Base-by-base conservation (phyloP, 2,888 invertebrate genomes). In the Cerastis rubricosa region DNA sequence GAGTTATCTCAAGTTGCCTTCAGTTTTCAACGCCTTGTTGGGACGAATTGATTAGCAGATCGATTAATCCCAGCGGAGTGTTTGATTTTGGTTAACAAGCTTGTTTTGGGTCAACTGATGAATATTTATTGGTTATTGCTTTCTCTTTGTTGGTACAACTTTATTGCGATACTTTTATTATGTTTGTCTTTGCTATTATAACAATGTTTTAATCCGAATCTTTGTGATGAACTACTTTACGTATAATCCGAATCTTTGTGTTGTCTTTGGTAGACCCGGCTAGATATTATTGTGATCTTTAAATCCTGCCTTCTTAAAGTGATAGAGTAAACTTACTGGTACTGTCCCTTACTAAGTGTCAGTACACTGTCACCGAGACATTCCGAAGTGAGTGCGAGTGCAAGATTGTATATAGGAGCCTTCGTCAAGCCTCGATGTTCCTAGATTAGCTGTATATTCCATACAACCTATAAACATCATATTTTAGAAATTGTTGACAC, bases 1-100 rank as follows among this genome's bases (percentile, higher is more conserved):
- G 78, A 85, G 87, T 89, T 89, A 91, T 88, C 87, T 84, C 85
- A 84, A 87, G 81, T 82, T 77, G 77, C 82, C 78, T 78, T 81
- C 83, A 89, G 87, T 89, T 89, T 86, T 84, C 81, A 74, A 76
- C 78, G 84, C 79, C 69, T 76, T 82, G 81, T 84, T 85, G 83
- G 83, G 74, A 68, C 54, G 84, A 85, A 89, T 88, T 87, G 87
- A 89, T 89, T 88, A 84, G 69, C n/a, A 64, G 71, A 85, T 83
- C 84, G 81, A 87, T 88, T 88, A 86, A 87, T 83, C 86, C 79
- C 66, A 25, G 54, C 19, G 71, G 75, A 81, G 73, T 80, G 73
- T 85, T 85, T 81, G 86, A 88, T 84, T 81, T 81, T 64, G 78
- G 65, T 80, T 78, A 22, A 76, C 73, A 74, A 69, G 61, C 74